Evolutionary conservation across 2,797 vertebrate genomes (phyloP).

Genomic region (Tachyglossus aculeatus): DNA sequence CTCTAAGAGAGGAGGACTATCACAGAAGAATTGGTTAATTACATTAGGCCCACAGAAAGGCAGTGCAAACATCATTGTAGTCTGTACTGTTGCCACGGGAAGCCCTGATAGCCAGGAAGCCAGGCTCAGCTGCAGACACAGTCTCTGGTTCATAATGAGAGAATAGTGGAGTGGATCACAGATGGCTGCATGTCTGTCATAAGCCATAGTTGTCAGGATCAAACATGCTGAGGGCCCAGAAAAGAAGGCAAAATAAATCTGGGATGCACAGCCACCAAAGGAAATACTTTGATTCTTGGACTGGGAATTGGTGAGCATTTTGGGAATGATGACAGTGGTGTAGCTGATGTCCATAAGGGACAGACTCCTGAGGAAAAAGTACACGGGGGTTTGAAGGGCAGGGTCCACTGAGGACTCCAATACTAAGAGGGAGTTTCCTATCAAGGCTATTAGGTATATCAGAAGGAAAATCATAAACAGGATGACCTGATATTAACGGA

Average conservation of each 20-base stretch:
- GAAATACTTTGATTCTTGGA: slow-evolving; percentile 11
- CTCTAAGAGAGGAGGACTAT: slow-evolving; percentile 33
- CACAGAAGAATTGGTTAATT: slow-evolving; percentile 56
- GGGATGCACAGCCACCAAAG: slow-evolving; percentile 18
- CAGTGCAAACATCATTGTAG: slow-evolving; percentile 17
- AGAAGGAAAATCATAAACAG: slow-evolving; percentile 31
- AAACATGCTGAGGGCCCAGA: slow-evolving; percentile 43
- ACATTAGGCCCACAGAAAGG: slow-evolving; percentile 39
- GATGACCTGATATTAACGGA: slow-evolving; percentile 13
- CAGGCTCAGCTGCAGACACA: slow-evolving; percentile 30
- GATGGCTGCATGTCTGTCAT: slow-evolving; percentile 31
- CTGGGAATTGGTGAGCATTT: slow-evolving; percentile 21
- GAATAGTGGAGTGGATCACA: slow-evolving; percentile 33
- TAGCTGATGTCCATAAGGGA: slow-evolving; percentile 38
- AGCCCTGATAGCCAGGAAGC: slow-evolving; percentile 12
- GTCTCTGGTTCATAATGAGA: neutral
- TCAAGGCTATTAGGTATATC: slow-evolving; percentile 3
- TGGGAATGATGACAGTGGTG: slow-evolving; percentile 27
- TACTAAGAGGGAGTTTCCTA: slow-evolving; percentile 34
- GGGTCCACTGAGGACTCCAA: neutral
- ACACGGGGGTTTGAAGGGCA: slow-evolving; percentile 38
- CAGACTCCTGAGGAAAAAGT: slow-evolving; percentile 43
- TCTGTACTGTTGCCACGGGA: slow-evolving; percentile 39
- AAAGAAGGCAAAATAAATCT: slow-evolving; percentile 46
- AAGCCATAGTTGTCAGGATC: slow-evolving; percentile 54